Base-by-base conservation (phyloP, 2,888 invertebrate species). In the Tholera decimalis region DNA sequence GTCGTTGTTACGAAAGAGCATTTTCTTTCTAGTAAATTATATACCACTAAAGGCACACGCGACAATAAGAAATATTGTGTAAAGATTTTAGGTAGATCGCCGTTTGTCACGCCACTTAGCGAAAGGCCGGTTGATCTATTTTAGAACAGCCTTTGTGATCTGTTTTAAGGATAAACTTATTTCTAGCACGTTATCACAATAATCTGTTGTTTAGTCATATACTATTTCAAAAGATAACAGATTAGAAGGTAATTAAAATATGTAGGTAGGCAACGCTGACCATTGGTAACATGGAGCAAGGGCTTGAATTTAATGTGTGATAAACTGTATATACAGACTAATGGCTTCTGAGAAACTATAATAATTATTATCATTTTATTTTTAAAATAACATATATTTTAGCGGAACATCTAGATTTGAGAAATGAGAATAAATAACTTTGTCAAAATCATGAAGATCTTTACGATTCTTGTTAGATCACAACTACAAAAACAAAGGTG, bases 41-140 rank as follows among this genome's bases (percentile, higher is more conserved):
- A 49, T 71, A 63, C 58, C 43, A 60, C 39, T 28, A 67, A 62
- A 53, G 54, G 59, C 20, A 69, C 78, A 81, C 79, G 77, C 75
- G 65, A 83, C 56, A 63, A 43, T 57, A 69, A 68, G 49, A 57
- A 71, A 70, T 55, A 59, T 76, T 73, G 73, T 68, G 68, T 49
- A 71, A 77, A 59, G 59, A 54, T 75, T 78, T 70, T 71, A 61
- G 39, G 9, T 53, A 57, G 55, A 51, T 69, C 60, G 50, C 63
- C 56, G 64, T 69, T 73, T 55, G 67, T 67, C 65, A 43, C 69
- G 67, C 58, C 75, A 73, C 58, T 76, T 69, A 76, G 26, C 56
- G 57, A 70, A 64, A 70, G 61, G 67, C 65, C 61, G 39, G 54
- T 59, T 49, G 54, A 43, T 62, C 65, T 80, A 78, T 81, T 81